Evolutionary conservation across 1,140 invertebrate genomes (phyloP), one percentile per base, ranked within the genome.

Genomic region (Meloidogyne hapla): DNA sequence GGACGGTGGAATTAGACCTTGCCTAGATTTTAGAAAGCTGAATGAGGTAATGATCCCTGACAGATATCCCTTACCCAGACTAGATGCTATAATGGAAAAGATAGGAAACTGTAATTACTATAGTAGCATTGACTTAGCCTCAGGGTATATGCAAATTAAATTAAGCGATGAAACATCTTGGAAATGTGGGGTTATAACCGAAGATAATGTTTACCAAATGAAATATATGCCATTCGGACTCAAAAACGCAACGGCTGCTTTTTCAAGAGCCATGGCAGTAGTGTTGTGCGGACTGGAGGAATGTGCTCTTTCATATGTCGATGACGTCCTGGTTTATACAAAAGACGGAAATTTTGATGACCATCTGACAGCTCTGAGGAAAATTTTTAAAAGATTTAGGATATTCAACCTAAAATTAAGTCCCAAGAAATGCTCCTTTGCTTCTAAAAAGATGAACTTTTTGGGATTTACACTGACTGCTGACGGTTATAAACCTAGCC

Each of bases 31-130:
- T 76, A 45, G 89, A 45, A 69, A 76, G 26, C 68, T 91, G 15
- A 91, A 90, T 80, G 18, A 38, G 72, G 82, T 76, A 0, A 89
- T 87, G 0, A 82, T 85, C 0, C 74, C 82, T 67, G 89, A 91
- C 80, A 83, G 76, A 26, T 91, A 88, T 80, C 90, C 90, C 81
- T 69, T 91, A 1, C 90, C 89, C 0, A 48, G 83, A 4, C 88
- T 91, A 23, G 87, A 90, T 21, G 88, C 89, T 38, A 83, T 79
- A 25, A 61, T 72, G 70, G 70, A 72, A 21, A 48, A 15, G 21
- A 25, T 72, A 33, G 70, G 70, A 21, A 23, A 33, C n/a, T 72
- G 70, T 26, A 40, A 33, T n/a, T 72, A 25, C 8, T 72, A 72
- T 26, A 65, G n/a, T 2, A 25, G n/a, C 0, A n/a, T 72, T 28